Conservation (phyloP, 2,888 invertebrate genomes). For the Tipula helvola region DNA sequence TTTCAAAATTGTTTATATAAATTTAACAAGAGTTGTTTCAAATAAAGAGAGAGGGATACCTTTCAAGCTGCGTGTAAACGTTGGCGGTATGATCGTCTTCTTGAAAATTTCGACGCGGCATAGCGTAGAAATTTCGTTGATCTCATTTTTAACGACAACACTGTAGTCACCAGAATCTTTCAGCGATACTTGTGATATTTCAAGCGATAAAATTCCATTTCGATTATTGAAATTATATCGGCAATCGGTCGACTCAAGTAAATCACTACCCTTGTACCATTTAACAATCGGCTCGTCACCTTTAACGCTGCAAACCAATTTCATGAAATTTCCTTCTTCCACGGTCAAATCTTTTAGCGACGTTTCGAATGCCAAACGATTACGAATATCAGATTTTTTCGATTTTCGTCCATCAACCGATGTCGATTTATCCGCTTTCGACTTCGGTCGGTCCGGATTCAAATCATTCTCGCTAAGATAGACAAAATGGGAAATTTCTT, state of each 20-base stretch:
- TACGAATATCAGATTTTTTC: conserved; percentile 37
- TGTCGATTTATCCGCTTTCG: conserved; percentile 17
- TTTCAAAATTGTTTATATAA: background rate
- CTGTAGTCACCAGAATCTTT: conserved; percentile 66
- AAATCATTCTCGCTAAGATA: background rate
- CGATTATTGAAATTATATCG: conserved; percentile 42
- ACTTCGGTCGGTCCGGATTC: conserved; percentile 11
- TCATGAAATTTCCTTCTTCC: conserved; percentile 58
- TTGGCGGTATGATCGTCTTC: conserved; percentile 16
- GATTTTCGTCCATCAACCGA: background rate
- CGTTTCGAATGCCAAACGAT: conserved; percentile 63
- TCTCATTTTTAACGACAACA: conserved; percentile 61
- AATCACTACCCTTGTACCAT: conserved; percentile 60
- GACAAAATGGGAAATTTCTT: conserved; percentile 9
- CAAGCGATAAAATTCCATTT: conserved; percentile 59
- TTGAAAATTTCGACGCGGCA: conserved; percentile 58
- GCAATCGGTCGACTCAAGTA: conserved; percentile 35
- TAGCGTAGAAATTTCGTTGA: conserved; percentile 52
- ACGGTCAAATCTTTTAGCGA: conserved; percentile 62
- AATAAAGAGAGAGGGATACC: conserved; percentile 1
- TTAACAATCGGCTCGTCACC: conserved; percentile 56
- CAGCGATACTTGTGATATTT: conserved; percentile 52
- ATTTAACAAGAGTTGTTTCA: background rate
- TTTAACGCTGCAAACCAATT: conserved; percentile 64
- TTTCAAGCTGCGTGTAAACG: conserved; percentile 5